Base-by-base conservation (phyloP, 1,140 invertebrate species). In the Caenorhabditis briggsae region DNA sequence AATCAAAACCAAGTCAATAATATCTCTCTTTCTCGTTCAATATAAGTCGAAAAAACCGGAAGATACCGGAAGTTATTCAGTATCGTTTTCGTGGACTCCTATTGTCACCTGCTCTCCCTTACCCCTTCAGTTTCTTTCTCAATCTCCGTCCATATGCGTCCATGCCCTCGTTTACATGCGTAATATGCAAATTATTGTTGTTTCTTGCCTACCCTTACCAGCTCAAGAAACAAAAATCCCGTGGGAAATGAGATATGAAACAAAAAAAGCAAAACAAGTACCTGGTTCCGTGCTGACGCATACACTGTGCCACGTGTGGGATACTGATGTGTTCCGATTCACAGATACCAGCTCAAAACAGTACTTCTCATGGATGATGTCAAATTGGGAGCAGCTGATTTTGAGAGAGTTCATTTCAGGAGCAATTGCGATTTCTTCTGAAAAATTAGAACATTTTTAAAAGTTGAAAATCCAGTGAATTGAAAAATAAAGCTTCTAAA, bases 221-320 rank as follows among this genome's bases (percentile, higher is more conserved):
- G 58, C 33, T 33, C 53, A 58, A 33, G 82, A 83, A 83, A 41
- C 55, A 56, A 41, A 82, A 55, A 83, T 46, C 55, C 82, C 56
- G 14, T 83, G 23, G 82, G 56, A 53, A 53, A 16, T 53, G 50
- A 11, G 16, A 53, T 2, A 20, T 18, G n/a, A 78, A 50, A n/a
- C 23, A 78, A 18, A 70, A 70, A 18, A 25, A 58, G 43, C 41
- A 82, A 50, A 50, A 82, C 5, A 82, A 53, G 14, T 33, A 86
- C 85, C 85, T 50, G 85, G 85, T 65, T 86, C 85, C 18, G 85
- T 86, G 41, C 85, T 86, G 33, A 86, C 85, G 55, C 85, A 86
- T 18, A 58, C 70, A 46, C 74, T 82, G 18, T 82, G 85, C 85
- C 85, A 86, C 11, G 70, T 70, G 33, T 86, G 70, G 43, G 70